These are phyloP conservation scores for Stenodera caucasica DNA, from an alignment of 2,888 invertebrate genomes.

Conservation along the genomic window DNA sequence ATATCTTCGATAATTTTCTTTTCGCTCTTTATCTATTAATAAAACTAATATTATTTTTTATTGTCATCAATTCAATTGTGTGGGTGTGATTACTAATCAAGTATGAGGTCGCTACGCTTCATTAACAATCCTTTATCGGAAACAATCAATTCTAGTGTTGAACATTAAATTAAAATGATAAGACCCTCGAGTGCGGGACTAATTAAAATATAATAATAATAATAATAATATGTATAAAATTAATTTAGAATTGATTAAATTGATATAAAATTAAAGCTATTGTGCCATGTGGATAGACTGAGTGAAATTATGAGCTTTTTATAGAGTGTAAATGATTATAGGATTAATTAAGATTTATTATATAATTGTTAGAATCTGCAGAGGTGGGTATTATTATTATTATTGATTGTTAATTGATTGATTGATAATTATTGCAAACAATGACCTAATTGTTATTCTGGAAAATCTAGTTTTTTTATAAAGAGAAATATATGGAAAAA, in stretches of 20 bases:
- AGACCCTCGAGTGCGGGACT: not conserved
- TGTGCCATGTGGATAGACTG: constrained; percentile 43
- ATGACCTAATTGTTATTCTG: constrained; percentile 44
- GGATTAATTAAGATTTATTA: constrained; percentile 18
- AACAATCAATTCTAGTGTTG: not conserved
- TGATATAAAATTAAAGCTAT: constrained; percentile 34
- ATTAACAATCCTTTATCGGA: constrained; percentile 16
- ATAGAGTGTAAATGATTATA: constrained; percentile 40
- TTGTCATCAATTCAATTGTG: constrained; percentile 23
- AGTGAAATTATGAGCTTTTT: constrained; percentile 46
- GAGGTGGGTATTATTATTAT: constrained; percentile 38
- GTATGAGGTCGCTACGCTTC: constrained; percentile 37
- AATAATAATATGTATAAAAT: not conserved
- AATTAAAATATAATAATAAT: not conserved
- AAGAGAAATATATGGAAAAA: not conserved
- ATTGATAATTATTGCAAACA: not conserved
- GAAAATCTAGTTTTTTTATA: constrained; percentile 30
- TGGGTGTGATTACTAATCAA: constrained; percentile 35
- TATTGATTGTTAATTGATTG: not conserved
- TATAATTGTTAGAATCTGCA: constrained; percentile 38
- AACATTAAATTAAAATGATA: not conserved
- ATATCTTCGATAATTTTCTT: too few relatives aligned
- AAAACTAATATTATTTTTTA: not conserved
- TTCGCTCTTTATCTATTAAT: too few relatives aligned
- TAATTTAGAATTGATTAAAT: not conserved